A percentile compares a stretch with the other conserved stretches of the same genome.
Evolutionary conservation across 92 coral and sea anemone species (phyloP).

Genomic region (Epizoanthus ramosus): DNA sequence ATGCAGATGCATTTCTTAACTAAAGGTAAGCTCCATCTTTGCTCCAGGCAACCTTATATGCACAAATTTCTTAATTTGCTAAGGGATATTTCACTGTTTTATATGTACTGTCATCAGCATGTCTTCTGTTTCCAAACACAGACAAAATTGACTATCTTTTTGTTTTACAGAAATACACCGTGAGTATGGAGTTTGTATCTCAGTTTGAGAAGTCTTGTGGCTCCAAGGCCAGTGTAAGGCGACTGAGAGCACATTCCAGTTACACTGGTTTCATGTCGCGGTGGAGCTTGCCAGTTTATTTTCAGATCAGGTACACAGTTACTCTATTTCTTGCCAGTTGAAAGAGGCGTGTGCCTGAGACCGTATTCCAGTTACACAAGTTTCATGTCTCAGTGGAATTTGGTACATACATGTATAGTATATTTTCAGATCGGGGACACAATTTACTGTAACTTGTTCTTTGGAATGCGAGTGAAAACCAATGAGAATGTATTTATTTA

Average conservation of each 20-base stretch:
- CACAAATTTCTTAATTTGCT: background rate
- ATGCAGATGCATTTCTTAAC: conserved; percentile 96
- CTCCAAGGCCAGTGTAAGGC: conserved; percentile 85
- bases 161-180: conserved; percentile 75
- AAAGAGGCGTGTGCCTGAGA: too few species aligned
- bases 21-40: conserved; percentile 62
- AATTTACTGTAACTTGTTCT: too few species aligned
- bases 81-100: conserved; percentile 46
- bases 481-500: too few species aligned
- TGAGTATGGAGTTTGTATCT: conserved; percentile 87
- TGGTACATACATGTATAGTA: conserved; percentile 42
- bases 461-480: too few species aligned
- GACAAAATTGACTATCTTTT: background rate
- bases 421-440: background rate
- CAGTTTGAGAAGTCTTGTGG: conserved; percentile 91
- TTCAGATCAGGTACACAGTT: conserved; percentile 87
- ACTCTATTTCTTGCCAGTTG: background rate
- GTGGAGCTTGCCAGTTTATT: conserved; percentile 99
- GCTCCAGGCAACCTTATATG: too few species aligned
- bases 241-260: conserved; percentile 85
- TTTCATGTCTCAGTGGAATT: conserved; percentile 90
- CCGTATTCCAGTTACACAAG: conserved; percentile 74
- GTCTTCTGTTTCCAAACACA: background rate
- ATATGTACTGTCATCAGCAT: background rate
- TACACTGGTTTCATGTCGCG: conserved; percentile 82